Evolutionary conservation across 2,888 invertebrate genomes (phyloP).

Genomic region (Agonopterix alstromeriana): DNA sequence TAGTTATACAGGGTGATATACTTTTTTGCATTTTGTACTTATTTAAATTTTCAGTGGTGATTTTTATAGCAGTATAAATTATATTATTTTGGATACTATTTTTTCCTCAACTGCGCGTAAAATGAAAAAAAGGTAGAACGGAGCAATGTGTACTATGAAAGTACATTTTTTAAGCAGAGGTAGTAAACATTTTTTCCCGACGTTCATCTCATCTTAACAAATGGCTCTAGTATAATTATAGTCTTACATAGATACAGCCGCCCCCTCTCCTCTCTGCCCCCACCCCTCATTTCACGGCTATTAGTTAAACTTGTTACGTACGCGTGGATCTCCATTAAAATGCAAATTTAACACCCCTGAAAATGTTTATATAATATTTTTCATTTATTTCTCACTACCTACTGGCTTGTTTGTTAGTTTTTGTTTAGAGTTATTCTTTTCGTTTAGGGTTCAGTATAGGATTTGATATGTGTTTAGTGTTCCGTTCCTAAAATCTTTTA

Average conservation of each 20-base stretch:
- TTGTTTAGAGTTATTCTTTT: not conserved
- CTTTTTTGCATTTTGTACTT: too few species aligned
- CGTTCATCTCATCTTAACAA: not conserved
- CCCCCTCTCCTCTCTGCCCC: slow-evolving; percentile 5
- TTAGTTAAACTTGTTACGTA: slow-evolving; percentile 73
- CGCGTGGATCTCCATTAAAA: slow-evolving; percentile 73
- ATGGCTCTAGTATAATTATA: not conserved
- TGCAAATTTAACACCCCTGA: slow-evolving; percentile 69
- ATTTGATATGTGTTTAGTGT: too few species aligned
- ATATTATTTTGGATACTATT: too few species aligned
- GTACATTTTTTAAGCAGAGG: not conserved
- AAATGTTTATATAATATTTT: slow-evolving; percentile 62
- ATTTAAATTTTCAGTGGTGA: too few species aligned
- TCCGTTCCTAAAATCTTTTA: too few species aligned
- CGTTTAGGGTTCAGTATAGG: too few species aligned
- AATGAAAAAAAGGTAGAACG: too few species aligned
- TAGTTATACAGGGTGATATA: too few species aligned
- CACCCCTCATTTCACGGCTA: slow-evolving; percentile 68
- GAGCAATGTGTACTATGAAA: too few species aligned
- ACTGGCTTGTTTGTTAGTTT: not conserved
- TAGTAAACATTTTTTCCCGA: not conserved
- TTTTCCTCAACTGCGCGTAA: too few species aligned
- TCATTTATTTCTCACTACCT: slow-evolving; percentile 37
- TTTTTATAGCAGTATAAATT: too few species aligned
- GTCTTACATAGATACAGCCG: slow-evolving; percentile 7